Base-by-base conservation (phyloP, 2,888 invertebrate species). In the Automeris io region DNA sequence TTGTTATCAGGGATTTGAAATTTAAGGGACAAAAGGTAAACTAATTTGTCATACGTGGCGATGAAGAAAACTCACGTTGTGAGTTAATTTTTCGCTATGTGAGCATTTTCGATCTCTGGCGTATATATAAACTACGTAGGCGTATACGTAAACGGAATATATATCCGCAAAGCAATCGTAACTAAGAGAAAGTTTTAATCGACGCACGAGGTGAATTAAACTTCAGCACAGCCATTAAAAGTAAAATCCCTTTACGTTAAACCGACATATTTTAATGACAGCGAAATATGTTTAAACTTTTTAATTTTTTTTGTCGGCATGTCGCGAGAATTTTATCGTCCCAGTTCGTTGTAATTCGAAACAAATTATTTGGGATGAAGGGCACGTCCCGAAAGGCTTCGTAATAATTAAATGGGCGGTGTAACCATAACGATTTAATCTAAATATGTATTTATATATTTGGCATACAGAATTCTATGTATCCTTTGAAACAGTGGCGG, bases 361-460 rank as follows among this genome's bases (percentile, higher is more conserved):
- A 40, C 37, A 45, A 51, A 53, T 54, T 45, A 37, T 40, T 19
- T 21, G 31, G 31, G 37, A 32, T 24, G 23, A 16, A 16, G 29
- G 16, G 8, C 29, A 5, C 29, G 8, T 29, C 5, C 13, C 13
- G 26, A 26, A 16, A 29, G n/a, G n/a, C 29, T 16, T 29, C 16
- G 5, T 26, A 26, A 24, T 3, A 24, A 12, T 26, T n/a, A 29
- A 5, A n/a, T 29, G 12, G 0, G 24, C 12, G 3, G 25, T 25
- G 12, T 12, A 25, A 26, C 3, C 26, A 12, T 12, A n/a, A n/a
- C n/a, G n/a, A n/a, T n/a, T n/a, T n/a, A n/a, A 18, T 16, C 31
- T 16, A 13, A 16, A 8, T 12, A 31, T 5, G 3, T 31, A 18
- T 16, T n/a, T n/a, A n/a, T n/a, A n/a, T n/a, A n/a, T n/a, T n/a